Conservation (phyloP, 2,113 vertebrate genomes). For the Aramus guarauna region DNA sequence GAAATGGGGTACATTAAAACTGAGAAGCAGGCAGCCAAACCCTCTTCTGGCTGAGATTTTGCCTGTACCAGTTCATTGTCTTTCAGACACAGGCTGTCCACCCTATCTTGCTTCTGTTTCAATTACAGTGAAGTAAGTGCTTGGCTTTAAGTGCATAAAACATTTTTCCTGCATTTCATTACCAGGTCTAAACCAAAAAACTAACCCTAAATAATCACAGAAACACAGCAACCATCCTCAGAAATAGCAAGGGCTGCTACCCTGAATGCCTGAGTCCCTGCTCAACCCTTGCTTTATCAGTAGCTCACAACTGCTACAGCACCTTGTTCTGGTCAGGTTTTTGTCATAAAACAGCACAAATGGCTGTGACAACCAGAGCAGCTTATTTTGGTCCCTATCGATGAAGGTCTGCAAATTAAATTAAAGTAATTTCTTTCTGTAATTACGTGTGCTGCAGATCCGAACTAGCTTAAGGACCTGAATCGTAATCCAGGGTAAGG, state of each 20-base stretch:
- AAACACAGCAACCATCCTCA: not conserved
- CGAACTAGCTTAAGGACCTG: not conserved
- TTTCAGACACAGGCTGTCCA: not conserved
- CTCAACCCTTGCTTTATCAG: not conserved
- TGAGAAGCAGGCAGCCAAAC: not conserved
- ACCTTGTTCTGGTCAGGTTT: not conserved
- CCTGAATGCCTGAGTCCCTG: not conserved
- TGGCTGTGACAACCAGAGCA: not conserved
- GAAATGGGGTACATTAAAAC: not conserved
- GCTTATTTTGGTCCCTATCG: not conserved
- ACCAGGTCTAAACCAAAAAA: not conserved
- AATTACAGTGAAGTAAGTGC: not conserved
- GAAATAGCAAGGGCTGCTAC: not conserved
- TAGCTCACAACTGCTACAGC: not conserved
- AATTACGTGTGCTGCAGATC: slow-evolving; percentile 3
- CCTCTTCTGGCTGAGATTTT: not conserved
- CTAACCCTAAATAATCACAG: not conserved
- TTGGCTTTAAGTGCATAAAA: not conserved
- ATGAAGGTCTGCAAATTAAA: slow-evolving; percentile 32
- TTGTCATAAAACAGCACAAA: not conserved
- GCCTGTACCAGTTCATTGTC: not conserved
- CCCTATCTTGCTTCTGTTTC: not conserved
- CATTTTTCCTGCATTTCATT: not conserved
- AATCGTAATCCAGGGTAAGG: not conserved
- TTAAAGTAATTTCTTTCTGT: slow-evolving; percentile 9